Conservation (phyloP, 2,797 vertebrate species). For the Sebastes hubbsi region DNA sequence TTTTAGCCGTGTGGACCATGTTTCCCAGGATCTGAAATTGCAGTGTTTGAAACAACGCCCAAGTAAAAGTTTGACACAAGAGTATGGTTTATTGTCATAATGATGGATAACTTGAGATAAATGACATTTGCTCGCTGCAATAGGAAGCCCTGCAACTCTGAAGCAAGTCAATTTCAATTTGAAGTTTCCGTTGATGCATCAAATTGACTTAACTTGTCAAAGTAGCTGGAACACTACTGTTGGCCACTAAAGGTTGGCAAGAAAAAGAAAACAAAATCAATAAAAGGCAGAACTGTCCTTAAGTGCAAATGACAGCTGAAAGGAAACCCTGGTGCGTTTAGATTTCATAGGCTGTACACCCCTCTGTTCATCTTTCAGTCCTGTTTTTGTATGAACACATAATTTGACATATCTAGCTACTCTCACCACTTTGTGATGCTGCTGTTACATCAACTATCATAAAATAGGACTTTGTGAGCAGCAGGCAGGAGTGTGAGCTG, state of each 20-base stretch:
- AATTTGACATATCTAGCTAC: slow-evolving; percentile 28
- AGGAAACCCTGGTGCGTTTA: slow-evolving; percentile 37
- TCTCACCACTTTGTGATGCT: slow-evolving; percentile 23
- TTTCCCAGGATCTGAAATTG: background rate
- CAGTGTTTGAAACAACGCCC: background rate
- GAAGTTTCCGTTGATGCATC: slow-evolving; percentile 42
- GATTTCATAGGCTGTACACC: slow-evolving; percentile 23
- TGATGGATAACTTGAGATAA: slow-evolving; percentile 32
- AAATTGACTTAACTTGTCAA: slow-evolving; percentile 44
- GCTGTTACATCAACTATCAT: slow-evolving; percentile 27
- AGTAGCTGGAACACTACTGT: slow-evolving; percentile 20
- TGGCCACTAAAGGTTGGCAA: slow-evolving; percentile 25
- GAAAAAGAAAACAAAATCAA: slow-evolving; percentile 23
- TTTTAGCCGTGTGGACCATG: background rate
- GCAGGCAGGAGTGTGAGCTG: slow-evolving; percentile 31
- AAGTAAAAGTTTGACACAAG: slow-evolving; percentile 1
- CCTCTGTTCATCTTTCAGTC: slow-evolving; percentile 30
- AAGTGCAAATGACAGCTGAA: slow-evolving; percentile 53
- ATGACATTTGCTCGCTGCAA: slow-evolving; percentile 14
- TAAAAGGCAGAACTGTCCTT: slow-evolving; percentile 30
- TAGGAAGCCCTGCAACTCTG: slow-evolving; percentile 13
- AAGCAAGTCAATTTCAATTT: slow-evolving; percentile 35
- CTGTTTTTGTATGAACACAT: slow-evolving; percentile 37
- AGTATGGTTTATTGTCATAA: slow-evolving; percentile 33
- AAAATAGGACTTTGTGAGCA: slow-evolving; percentile 27